Conservation (phyloP, 2,113 vertebrate genomes). For the Rattus rattus region DNA sequence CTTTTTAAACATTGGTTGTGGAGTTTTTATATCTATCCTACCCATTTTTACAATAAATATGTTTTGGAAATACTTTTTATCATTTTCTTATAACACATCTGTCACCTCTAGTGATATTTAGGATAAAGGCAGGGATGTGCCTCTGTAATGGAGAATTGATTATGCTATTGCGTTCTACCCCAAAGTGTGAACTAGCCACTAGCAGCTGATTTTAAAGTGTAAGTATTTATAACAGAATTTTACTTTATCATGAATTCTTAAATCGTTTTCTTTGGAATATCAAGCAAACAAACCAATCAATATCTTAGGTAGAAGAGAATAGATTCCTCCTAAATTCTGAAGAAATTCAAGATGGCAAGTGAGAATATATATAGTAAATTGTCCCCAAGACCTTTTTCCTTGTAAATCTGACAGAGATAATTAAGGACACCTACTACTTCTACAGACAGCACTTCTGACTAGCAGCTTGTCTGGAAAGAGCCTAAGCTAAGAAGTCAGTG, state of each 20-base stretch:
- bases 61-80: neutral
- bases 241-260: neutral
- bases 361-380: neutral
- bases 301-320: slow-evolving; percentile 24
- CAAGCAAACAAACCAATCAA: neutral
- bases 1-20: neutral
- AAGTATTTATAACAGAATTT: slow-evolving; percentile 18
- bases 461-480: neutral
- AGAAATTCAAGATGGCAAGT: neutral
- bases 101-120: neutral
- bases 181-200: neutral
- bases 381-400: neutral
- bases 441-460: neutral
- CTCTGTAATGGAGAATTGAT: neutral
- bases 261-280: slow-evolving; percentile 15
- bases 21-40: neutral
- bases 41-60: neutral
- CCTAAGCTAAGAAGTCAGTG: neutral
- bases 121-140: slow-evolving; percentile 15
- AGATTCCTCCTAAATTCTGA: neutral
- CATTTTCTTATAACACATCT: neutral
- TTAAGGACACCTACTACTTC: neutral
- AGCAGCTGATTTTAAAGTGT: neutral
- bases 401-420: slow-evolving; percentile 1
- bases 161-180: slow-evolving; percentile 1